These are phyloP conservation scores for Ursus arctos DNA, from an alignment of 2,113 vertebrate species.

Conservation along the genomic window DNA sequence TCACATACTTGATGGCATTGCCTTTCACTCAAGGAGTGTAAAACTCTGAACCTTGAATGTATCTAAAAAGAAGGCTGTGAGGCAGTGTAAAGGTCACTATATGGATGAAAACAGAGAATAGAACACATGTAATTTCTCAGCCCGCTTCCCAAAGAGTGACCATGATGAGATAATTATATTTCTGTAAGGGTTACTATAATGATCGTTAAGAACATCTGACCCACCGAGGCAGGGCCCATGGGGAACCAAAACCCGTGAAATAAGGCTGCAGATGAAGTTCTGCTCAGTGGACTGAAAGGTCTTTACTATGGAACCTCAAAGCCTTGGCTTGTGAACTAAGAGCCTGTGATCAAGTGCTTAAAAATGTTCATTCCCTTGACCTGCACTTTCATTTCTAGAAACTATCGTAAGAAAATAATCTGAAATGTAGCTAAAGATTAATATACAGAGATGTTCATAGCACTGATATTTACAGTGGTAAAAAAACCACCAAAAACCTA, in stretches of 20 bases:
- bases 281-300: neutral
- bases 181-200: neutral
- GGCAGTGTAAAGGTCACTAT: constrained; percentile 13
- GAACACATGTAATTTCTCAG: constrained; percentile 51
- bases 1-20: neutral
- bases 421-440: constrained; percentile 33
- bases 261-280: constrained; percentile 16
- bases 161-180: neutral
- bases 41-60: constrained; percentile 38
- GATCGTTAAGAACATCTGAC: neutral
- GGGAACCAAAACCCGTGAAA: constrained; percentile 18
- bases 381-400: constrained; percentile 33
- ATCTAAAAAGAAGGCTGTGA: constrained; percentile 36
- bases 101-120: neutral
- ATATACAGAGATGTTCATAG: constrained; percentile 47
- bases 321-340: neutral
- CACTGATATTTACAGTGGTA: neutral
- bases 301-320: constrained; percentile 42
- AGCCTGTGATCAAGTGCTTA: constrained; percentile 46
- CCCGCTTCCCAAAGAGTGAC: constrained; percentile 16
- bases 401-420: neutral
- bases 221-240: neutral
- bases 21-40: constrained; percentile 11
- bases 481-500: neutral
- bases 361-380: constrained; percentile 23